These are phyloP conservation scores for Melanocharis versteri DNA, from an alignment of 2,113 vertebrate species.

Conservation along the genomic window DNA sequence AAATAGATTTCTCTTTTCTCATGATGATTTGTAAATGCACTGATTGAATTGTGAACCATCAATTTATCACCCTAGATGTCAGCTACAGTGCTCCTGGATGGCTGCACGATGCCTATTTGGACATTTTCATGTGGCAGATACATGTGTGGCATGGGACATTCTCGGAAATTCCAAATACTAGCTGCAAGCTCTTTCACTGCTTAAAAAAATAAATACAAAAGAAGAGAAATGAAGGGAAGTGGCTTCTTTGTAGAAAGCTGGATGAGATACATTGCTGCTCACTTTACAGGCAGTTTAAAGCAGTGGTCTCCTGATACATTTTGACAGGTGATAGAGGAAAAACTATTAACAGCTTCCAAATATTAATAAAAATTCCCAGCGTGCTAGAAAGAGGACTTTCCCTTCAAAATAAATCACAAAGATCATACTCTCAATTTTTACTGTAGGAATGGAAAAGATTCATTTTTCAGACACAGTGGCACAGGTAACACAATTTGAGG, in stretches of 20 bases:
- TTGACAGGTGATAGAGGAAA: neutral
- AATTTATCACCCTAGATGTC: neutral
- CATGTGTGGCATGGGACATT: neutral
- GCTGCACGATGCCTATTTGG: neutral
- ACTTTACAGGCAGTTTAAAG: neutral
- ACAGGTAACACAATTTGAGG: neutral
- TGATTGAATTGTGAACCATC: neutral
- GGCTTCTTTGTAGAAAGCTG: neutral
- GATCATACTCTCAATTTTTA: neutral
- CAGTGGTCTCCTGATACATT: neutral
- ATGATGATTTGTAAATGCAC: neutral
- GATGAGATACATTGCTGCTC: neutral
- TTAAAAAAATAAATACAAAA: neutral
- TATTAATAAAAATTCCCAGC: neutral
- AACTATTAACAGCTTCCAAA: neutral
- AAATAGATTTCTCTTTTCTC: neutral
- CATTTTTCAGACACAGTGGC: neutral
- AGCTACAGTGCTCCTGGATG: neutral
- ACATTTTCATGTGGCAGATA: neutral
- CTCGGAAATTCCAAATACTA: neutral
- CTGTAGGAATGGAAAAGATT: neutral
- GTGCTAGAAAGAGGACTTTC: neutral
- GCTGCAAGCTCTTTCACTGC: neutral
- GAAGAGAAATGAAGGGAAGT: neutral
- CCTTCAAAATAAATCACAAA: neutral